These are phyloP conservation scores for Smittia aterrima DNA, from an alignment of 2,888 invertebrate genomes.

Conservation along the genomic window DNA sequence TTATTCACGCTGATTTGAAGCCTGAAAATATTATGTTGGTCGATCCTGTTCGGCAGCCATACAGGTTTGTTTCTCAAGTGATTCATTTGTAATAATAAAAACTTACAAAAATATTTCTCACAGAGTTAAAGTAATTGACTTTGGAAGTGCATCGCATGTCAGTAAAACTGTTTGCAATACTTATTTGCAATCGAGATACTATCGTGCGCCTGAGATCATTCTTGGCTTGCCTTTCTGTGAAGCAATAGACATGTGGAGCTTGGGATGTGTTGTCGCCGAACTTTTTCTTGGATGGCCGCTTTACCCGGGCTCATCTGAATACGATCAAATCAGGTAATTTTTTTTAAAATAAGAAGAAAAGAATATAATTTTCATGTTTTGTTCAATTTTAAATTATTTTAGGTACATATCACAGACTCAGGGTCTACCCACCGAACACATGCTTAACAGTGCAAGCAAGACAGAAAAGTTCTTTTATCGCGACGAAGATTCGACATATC, in stretches of 20 bases:
- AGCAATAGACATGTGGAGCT: constrained; percentile 99
- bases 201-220: constrained; percentile 96
- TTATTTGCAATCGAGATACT: constrained; percentile 97
- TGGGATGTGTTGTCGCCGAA: constrained; percentile 99
- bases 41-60: constrained; percentile 96
- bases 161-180: constrained; percentile 99
- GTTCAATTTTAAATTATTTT: constrained; percentile 35
- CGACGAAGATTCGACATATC: constrained; percentile 88
- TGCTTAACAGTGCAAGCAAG: constrained; percentile 96
- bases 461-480: constrained; percentile 98
- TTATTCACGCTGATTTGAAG: constrained; percentile 99
- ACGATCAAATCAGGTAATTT: constrained; percentile 96
- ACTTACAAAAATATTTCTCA: constrained; percentile 13
- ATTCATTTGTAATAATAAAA: not conserved
- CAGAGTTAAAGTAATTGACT: constrained; percentile 98
- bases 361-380: constrained; percentile 51
- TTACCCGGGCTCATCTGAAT: constrained; percentile 98
- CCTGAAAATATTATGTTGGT: constrained; percentile 99
- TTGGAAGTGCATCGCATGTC: constrained; percentile 98
- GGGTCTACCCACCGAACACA: constrained; percentile 95
- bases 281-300: constrained; percentile 99
- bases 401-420: constrained; percentile 93
- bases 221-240: constrained; percentile 98
- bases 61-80: constrained; percentile 54
- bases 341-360: too few relatives aligned